Evolutionary conservation across 2,888 invertebrate species (phyloP), one percentile per base, ranked within the genome.

Genomic region (Acleris laterana): DNA sequence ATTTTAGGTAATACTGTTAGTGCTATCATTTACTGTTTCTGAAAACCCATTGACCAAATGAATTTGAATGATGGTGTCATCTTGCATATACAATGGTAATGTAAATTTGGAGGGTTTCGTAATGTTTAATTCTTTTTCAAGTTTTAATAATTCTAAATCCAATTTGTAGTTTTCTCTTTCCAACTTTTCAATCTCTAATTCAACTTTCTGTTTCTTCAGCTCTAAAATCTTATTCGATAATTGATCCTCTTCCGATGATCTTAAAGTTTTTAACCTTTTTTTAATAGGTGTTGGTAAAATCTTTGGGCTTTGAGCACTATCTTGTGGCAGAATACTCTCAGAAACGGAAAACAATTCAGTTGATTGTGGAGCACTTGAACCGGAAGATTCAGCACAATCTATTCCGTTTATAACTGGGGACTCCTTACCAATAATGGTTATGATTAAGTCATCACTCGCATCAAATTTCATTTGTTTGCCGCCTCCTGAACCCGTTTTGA

Each of bases 401-500:
- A 49, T 20, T 20, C 49, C 49, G 19, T 49, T 19, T 11, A 49
- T 49, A 20, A 49, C 20, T 20, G 49, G 19, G 3, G 20, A 49
- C 19, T 49, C 49, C 19, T 49, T 49, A 9, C 20, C 49, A 20
- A 49, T 49, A n/a, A 48, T 49, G 6, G 19, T 20, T 19, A 49
- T 49, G 6, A 49, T 49, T 20, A 49, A 7, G 4, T 58, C 58
- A 58, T 49, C 58, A 49, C 48, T 32, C 3, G 28, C 19, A 49
- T 58, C 58, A 58, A 11, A 32, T 58, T 49, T 28, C 28, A 58
- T 48, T 48, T 58, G n/a, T n/a, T n/a, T n/a, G n/a, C n/a, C n/a
- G 17, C 58, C 58, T 25, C 58, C 58, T 28, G 58, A 58, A 58
- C 58, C 58, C 48, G 58, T 58, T 49, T 49, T 19, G 3, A 49